Percentiles rank a stretch among this genome's conserved stretches.
phyloP scores from a whole-genome alignment of 2,888 invertebrate species.

The Ormyrus pomaceus region DNA sequence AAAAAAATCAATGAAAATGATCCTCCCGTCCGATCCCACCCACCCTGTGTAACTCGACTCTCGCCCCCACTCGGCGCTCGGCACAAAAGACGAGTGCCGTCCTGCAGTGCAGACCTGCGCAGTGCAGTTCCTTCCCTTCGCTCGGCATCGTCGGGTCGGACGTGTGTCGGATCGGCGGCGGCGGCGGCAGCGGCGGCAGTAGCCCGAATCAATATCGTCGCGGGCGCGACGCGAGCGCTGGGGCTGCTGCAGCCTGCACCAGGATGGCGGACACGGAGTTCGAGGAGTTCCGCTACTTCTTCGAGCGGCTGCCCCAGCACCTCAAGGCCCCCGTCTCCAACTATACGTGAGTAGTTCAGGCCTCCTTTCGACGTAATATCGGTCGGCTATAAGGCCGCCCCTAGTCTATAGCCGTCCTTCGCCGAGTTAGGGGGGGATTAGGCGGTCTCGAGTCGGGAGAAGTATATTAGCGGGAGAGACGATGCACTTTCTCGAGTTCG shows the following conservation, averaged over 20 bases:
- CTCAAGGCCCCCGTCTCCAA: slow-evolving; percentile 88
- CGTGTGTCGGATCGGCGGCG: neutral
- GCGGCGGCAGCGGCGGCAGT: neutral
- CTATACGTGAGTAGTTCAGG: slow-evolving; percentile 87
- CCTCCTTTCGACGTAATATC: neutral
- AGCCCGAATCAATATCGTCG: slow-evolving; percentile 51
- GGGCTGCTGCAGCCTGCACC: slow-evolving; percentile 9
- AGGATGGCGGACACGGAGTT: slow-evolving; percentile 94
- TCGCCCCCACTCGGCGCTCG: no score
- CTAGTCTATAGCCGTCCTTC: slow-evolving; percentile 6
- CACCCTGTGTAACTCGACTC: no score
- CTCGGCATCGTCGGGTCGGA: neutral
- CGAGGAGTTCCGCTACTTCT: slow-evolving; percentile 93
- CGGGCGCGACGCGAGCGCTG: slow-evolving; percentile 18
- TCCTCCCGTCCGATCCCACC: no score
- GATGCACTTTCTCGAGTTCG: neutral
- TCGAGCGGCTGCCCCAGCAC: slow-evolving; percentile 88
- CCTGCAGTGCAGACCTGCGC: no score
- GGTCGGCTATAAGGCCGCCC: neutral
- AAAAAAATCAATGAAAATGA: no score
- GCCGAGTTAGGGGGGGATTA: neutral
- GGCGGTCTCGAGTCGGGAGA: no score
- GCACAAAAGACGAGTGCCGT: no score
- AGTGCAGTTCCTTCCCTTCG: no score
- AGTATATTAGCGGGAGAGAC: neutral